Conservation (phyloP, 2,888 invertebrate genomes). For the Bellardia pandia region DNA sequence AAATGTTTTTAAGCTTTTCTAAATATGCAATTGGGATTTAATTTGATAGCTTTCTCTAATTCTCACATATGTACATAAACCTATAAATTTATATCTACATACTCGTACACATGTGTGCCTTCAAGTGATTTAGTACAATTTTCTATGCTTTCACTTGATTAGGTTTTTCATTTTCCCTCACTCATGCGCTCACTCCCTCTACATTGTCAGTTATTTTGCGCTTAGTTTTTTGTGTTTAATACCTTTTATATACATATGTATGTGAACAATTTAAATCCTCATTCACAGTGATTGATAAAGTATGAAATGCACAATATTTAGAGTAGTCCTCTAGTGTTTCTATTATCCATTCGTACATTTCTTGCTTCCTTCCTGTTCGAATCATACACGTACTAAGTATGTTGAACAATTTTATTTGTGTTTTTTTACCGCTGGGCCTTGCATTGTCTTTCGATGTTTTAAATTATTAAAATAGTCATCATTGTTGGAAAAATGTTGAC, state of each 20-base stretch:
- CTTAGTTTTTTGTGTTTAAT: slow-evolving; percentile 26
- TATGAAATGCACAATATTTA: slow-evolving; percentile 38
- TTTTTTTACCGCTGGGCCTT: slow-evolving; percentile 1
- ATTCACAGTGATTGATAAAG: slow-evolving; percentile 33
- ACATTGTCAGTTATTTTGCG: not conserved
- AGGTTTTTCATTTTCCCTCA: slow-evolving; percentile 33
- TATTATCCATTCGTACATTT: slow-evolving; percentile 8
- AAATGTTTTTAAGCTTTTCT: slow-evolving; percentile 28
- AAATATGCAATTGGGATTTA: slow-evolving; percentile 68
- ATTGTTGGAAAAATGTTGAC: slow-evolving; percentile 69
- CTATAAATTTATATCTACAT: not conserved
- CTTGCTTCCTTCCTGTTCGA: slow-evolving; percentile 2
- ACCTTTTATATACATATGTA: slow-evolving; percentile 6
- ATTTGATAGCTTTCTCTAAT: slow-evolving; percentile 53
- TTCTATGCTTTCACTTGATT: slow-evolving; percentile 58
- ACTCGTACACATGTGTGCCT: not conserved
- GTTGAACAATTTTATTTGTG: slow-evolving; percentile 8
- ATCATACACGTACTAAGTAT: slow-evolving; percentile 18
- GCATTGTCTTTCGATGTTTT: slow-evolving; percentile 49
- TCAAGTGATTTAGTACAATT: slow-evolving; percentile 36
- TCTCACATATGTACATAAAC: slow-evolving; percentile 15
- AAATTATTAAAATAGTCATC: slow-evolving; percentile 72
- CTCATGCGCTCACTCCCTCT: not conserved
- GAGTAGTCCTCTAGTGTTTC: not conserved
- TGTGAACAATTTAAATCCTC: slow-evolving; percentile 41